Evolutionary conservation across 2,888 invertebrate genomes (phyloP).

Genomic region (Chymomyza fuscimana): DNA sequence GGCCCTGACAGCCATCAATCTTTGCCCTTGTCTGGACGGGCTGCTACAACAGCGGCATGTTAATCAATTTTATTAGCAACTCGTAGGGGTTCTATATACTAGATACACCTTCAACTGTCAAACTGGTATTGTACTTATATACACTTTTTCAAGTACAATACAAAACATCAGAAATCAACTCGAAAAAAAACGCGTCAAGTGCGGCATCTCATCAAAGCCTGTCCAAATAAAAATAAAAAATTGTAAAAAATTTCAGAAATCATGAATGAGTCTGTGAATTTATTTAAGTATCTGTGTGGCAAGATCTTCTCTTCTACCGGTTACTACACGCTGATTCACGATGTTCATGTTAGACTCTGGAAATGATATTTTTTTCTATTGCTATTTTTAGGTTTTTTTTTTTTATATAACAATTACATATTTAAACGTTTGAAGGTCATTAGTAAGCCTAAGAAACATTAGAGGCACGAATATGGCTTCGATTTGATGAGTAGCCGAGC

Average conservation of each 20-base stretch:
- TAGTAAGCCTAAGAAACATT: conserved; percentile 40
- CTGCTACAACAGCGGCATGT: conserved; percentile 35
- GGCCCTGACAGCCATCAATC: conserved; percentile 67
- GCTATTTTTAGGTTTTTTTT: conserved; percentile 19
- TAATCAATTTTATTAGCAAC: conserved; percentile 67
- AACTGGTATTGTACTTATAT: conserved; percentile 40
- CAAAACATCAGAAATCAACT: conserved; percentile 61
- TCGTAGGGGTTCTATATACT: not conserved
- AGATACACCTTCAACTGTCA: conserved; percentile 56
- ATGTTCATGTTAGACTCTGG: conserved; percentile 33
- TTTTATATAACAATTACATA: conserved; percentile 17
- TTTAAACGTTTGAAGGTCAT: conserved; percentile 53
- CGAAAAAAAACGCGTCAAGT: conserved; percentile 58
- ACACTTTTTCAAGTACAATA: conserved; percentile 68
- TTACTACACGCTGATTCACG: conserved; percentile 39
- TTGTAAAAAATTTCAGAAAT: conserved; percentile 33
- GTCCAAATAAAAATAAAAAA: conserved; percentile 28
- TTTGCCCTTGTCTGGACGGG: conserved; percentile 24
- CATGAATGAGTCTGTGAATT: conserved; percentile 56
- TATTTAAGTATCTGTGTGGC: too few species aligned
- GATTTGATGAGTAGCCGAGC: conserved; percentile 40
- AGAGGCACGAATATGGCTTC: conserved; percentile 37
- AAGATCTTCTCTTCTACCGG: conserved; percentile 28
- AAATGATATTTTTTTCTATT: conserved; percentile 32
- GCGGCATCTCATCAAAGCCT: conserved; percentile 71